Base-by-base conservation (phyloP, 2,113 vertebrate genomes). In the Bungarus multicinctus region DNA sequence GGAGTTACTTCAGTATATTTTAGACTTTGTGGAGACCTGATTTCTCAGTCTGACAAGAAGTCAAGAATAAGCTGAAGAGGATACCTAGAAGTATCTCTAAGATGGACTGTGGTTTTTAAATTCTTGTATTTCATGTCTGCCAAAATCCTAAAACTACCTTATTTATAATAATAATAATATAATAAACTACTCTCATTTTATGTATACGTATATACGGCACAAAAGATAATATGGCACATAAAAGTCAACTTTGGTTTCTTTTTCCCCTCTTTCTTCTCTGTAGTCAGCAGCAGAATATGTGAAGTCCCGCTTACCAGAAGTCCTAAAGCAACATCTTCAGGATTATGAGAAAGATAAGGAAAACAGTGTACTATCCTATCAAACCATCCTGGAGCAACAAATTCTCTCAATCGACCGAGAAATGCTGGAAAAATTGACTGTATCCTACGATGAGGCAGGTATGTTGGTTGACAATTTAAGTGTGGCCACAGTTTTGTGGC, bases 401-500 rank as follows among this genome's bases (percentile, higher is more conserved):
- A 99, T 99, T 95, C 95, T 99, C 3, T 98, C 97, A 1, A 97
- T 99, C 87, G 99, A 99, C 96, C 97, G 98, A 94, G 98, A 99
- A 94, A 98, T 99, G 97, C 97, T 99, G 94, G 98, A 99, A 90
- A 99, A 99, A 94, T 96, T 99, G 39, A 98, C 99, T 0, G 98
- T 98, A 2, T 98, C 98, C 90, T 99, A 99, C 14, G 99, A 99
- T 22, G 99, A 99, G 98, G 99, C 99, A 98, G 99, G 99, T 99
- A 96, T 23, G 95, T 81, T 60, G 6, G 95, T 81, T 69, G 6
- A 6, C 3, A 1, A 0, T 20, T 25, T 8, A 0, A 45, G 14
- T n/a, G 25, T 2, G 16, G 4, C 0, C 0, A 0, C 55, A 87
- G n/a, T 85, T 25, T 60, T 89, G 43, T 81, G 4, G 9, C 89